Evolutionary conservation across 2,888 invertebrate species (phyloP).

Genomic region (Platerodrilus igneus): DNA sequence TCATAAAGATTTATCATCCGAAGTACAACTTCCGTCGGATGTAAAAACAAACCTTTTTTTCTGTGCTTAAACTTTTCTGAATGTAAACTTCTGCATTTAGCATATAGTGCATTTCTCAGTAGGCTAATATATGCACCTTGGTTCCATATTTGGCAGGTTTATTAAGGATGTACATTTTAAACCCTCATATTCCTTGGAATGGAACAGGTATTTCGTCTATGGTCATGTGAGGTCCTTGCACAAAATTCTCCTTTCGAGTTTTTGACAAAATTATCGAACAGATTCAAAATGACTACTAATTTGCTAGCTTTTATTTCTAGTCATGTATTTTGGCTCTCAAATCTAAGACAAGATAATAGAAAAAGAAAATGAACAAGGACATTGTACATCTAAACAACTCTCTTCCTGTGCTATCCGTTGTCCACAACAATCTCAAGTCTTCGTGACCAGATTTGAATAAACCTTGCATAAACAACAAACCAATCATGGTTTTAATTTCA

Average conservation of each 20-base stretch:
- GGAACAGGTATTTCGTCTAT: slow-evolving; percentile 15
- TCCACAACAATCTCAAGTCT: slow-evolving; percentile 4
- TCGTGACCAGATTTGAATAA: slow-evolving; percentile 10
- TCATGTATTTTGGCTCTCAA: slow-evolving; percentile 10
- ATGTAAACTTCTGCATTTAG: slow-evolving; percentile 5
- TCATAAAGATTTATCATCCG: not conserved
- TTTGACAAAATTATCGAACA: slow-evolving; percentile 6
- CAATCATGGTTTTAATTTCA: slow-evolving; percentile 7
- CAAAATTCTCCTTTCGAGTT: slow-evolving; percentile 6
- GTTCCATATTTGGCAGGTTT: too few species aligned
- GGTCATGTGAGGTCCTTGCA: slow-evolving; percentile 8
- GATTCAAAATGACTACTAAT: slow-evolving; percentile 10
- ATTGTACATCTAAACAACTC: slow-evolving; percentile 10
- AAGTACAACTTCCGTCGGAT: slow-evolving; percentile 1
- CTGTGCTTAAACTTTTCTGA: not conserved
- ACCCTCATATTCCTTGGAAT: slow-evolving; percentile 12
- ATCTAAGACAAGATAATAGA: slow-evolving; percentile 10
- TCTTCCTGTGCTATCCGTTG: too few species aligned
- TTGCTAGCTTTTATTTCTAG: slow-evolving; percentile 9
- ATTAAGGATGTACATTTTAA: slow-evolving; percentile 8
- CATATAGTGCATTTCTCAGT: slow-evolving; percentile 3
- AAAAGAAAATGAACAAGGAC: slow-evolving; percentile 10
- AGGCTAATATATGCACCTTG: slow-evolving; percentile 4
- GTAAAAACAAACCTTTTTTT: not conserved
- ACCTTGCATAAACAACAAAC: slow-evolving; percentile 7